Percentiles rank a stretch among this genome's conserved stretches.
Conservation (phyloP, 1,140 invertebrate genomes). For the Tribolium castaneum region DNA sequence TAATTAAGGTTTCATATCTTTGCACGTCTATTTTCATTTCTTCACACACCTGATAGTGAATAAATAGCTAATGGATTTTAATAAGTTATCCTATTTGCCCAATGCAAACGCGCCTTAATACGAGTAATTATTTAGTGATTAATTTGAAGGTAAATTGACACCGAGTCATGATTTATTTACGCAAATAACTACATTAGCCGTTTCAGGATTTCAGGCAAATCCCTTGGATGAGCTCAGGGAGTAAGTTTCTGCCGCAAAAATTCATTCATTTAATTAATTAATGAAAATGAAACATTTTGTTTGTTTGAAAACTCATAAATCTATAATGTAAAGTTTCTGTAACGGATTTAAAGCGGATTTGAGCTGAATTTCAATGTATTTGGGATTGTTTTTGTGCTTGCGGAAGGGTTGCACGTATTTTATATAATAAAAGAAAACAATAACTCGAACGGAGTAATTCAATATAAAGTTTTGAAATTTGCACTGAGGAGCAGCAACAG, state of each 20-base stretch:
- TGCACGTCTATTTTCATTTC: conserved; percentile 25
- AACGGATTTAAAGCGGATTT: neutral
- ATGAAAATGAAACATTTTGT: neutral
- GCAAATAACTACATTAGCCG: neutral
- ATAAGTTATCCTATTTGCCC: conserved; percentile 5
- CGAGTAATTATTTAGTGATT: conserved; percentile 14
- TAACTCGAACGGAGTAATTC: neutral
- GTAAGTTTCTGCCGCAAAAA: neutral
- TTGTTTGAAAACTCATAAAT: neutral
- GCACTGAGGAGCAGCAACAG: neutral
- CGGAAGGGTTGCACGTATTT: neutral
- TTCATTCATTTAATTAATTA: neutral
- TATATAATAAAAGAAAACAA: neutral
- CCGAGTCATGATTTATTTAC: neutral
- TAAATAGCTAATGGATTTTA: conserved; percentile 1
- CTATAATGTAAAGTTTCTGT: neutral
- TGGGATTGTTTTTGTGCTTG: neutral
- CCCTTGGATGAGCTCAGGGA: neutral
- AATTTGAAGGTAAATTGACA: conserved; percentile 19
- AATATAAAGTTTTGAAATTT: neutral
- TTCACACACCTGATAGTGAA: neutral
- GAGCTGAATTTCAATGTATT: neutral
- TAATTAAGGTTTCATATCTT: conserved; percentile 30
- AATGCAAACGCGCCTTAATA: neutral
- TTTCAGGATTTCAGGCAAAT: neutral